phyloP scores from a whole-genome alignment of 2,888 invertebrate species.

The Drosophila kuntzei region DNA sequence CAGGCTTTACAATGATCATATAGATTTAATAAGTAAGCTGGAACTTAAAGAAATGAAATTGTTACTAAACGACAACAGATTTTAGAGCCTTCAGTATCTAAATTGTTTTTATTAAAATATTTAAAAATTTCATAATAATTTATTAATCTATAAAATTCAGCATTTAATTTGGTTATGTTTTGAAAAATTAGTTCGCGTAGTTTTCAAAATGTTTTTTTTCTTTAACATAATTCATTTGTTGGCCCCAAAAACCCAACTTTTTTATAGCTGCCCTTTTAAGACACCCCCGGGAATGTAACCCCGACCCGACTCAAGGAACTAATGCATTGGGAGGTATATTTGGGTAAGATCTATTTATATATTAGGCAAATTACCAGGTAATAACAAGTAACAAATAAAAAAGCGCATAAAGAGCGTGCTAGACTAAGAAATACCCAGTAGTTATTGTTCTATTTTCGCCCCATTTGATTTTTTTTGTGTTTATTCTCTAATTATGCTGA shows the following conservation, averaged over 20 bases:
- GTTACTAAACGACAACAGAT: too few species aligned
- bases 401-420: background rate
- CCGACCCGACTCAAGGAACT: conserved; percentile 8
- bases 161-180: background rate
- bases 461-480: too few species aligned
- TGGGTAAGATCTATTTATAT: conserved; percentile 62
- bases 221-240: background rate
- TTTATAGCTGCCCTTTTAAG: conserved; percentile 4
- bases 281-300: conserved; percentile 13
- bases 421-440: background rate
- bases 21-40: too few species aligned
- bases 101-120: too few species aligned
- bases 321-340: conserved; percentile 67
- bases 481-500: too few species aligned
- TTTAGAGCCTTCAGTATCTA: too few species aligned
- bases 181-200: background rate
- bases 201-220: background rate
- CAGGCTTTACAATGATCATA: too few species aligned
- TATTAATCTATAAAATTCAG: too few species aligned
- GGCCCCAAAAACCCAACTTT: background rate
- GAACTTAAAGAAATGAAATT: too few species aligned
- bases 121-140: too few species aligned
- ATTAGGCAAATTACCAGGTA: conserved; percentile 79
- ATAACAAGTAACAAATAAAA: conserved; percentile 41
- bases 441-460: too few species aligned